Conservation (phyloP, 1,140 invertebrate species). For the Octopus sinensis region DNA sequence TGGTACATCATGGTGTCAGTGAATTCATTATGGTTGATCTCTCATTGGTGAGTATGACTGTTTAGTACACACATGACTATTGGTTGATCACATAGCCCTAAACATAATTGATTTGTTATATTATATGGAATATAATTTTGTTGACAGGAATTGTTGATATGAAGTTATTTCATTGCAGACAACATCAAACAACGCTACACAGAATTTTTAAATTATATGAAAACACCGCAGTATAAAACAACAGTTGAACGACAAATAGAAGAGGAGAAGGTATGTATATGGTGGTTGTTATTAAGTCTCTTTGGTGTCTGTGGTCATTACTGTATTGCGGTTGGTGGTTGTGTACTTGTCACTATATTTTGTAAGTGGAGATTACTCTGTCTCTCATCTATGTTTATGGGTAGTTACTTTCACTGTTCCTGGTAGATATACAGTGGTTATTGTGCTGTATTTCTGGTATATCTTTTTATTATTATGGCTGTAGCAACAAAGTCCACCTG, state of each 20-base stretch:
- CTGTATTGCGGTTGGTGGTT: too few species aligned
- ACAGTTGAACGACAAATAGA: slow-evolving; percentile 76
- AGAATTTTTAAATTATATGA: slow-evolving; percentile 77
- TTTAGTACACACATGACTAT: neutral
- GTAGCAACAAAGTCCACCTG: too few species aligned
- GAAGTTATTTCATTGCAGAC: slow-evolving; percentile 52
- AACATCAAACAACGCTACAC: slow-evolving; percentile 80
- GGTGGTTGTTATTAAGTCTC: too few species aligned
- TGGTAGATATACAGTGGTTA: too few species aligned
- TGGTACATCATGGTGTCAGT: too few species aligned
- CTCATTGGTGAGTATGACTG: neutral
- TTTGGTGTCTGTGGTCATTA: too few species aligned
- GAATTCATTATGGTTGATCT: neutral
- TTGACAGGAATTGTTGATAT: neutral
- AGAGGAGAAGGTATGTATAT: slow-evolving; percentile 68
- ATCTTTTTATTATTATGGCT: too few species aligned
- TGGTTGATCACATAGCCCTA: neutral
- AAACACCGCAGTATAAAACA: slow-evolving; percentile 70
- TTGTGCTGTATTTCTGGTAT: too few species aligned
- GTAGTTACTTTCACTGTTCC: too few species aligned
- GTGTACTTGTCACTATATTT: too few species aligned
- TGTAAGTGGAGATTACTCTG: too few species aligned
- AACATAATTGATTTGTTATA: neutral
- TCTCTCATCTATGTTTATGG: too few species aligned
- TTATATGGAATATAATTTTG: neutral